These are phyloP conservation scores for Drosophila lutescens DNA, from an alignment of 2,888 invertebrate genomes.

Conservation along the genomic window DNA sequence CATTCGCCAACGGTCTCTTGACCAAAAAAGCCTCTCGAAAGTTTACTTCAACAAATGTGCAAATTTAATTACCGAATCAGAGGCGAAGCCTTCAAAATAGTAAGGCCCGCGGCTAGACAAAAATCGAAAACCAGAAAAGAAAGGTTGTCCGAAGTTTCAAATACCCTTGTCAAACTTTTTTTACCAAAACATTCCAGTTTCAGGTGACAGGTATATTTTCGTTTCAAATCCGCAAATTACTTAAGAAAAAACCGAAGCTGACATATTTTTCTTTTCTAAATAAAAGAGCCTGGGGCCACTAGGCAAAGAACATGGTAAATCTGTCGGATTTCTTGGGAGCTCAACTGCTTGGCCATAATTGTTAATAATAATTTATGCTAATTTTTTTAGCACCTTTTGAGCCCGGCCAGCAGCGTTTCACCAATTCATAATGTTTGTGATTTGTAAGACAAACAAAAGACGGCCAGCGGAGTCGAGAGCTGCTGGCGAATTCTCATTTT, in stretches of 20 bases:
- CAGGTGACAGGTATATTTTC: constrained; percentile 19
- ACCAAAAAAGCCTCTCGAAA: constrained; percentile 42
- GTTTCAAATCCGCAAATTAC: constrained; percentile 3
- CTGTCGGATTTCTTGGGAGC: constrained; percentile 33
- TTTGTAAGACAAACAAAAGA: constrained; percentile 73
- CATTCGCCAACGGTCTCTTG: constrained; percentile 20
- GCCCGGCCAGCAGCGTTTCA: constrained; percentile 51
- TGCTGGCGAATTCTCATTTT: constrained; percentile 70
- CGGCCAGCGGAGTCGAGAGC: constrained; percentile 23
- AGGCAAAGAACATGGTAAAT: constrained; percentile 20
- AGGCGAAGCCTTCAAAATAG: constrained; percentile 31
- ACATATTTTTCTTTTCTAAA: constrained; percentile 31
- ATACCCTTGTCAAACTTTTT: constrained; percentile 32
- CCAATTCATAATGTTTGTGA: constrained; percentile 73
- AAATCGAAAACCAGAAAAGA: constrained; percentile 21
- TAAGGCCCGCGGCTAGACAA: constrained; percentile 32
- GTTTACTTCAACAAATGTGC: constrained; percentile 35
- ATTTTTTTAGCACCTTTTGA: constrained; percentile 68
- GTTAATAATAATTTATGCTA: constrained; percentile 74
- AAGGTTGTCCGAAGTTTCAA: constrained; percentile 4
- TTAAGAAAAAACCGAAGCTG: constrained; percentile 14
- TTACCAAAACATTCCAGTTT: constrained; percentile 5
- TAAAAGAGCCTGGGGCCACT: constrained; percentile 14
- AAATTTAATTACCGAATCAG: constrained; percentile 73
- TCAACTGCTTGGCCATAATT: constrained; percentile 57